phyloP scores from a whole-genome alignment of 2,113 vertebrate genomes.

The Bubo bubo region DNA sequence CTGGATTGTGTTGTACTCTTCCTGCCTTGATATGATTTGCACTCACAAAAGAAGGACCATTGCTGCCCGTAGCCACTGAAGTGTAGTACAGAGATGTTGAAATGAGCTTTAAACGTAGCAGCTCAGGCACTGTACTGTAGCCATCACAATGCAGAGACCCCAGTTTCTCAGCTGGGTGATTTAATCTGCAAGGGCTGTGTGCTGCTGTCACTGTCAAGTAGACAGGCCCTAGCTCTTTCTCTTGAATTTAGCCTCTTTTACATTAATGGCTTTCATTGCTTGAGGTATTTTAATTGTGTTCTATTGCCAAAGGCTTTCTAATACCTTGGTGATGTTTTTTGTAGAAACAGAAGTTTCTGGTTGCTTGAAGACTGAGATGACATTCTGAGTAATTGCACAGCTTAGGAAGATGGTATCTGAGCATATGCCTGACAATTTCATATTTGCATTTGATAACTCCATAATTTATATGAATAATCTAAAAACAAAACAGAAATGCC shows the following conservation, averaged over 20 bases:
- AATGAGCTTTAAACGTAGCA: rapidly evolving
- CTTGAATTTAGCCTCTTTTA: neutral
- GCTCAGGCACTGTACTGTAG: neutral
- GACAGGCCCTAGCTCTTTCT: neutral
- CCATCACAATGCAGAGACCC: neutral
- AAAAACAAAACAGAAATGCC: constrained; percentile 9
- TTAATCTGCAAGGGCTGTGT: neutral
- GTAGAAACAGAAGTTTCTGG: constrained; percentile 26
- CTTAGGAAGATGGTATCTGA: constrained; percentile 33
- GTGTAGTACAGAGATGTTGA: neutral
- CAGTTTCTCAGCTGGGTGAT: neutral
- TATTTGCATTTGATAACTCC: constrained; percentile 27
- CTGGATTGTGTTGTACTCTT: neutral
- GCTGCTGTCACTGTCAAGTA: neutral
- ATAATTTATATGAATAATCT: constrained; percentile 37
- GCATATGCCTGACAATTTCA: constrained; percentile 51
- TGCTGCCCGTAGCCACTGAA: neutral
- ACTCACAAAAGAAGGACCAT: neutral
- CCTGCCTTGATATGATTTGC: neutral
- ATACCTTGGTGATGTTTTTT: constrained; percentile 38
- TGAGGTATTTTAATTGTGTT: constrained; percentile 58
- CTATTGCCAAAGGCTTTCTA: constrained; percentile 48
- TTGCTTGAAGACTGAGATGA: constrained; percentile 55
- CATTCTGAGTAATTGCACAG: constrained; percentile 67
- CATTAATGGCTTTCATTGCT: constrained; percentile 49